Percentiles rank a stretch among this genome's conserved stretches.
These are phyloP conservation scores for Leptinotarsa haldemani DNA, from an alignment of 2,888 invertebrate genomes.

Conservation along the genomic window DNA sequence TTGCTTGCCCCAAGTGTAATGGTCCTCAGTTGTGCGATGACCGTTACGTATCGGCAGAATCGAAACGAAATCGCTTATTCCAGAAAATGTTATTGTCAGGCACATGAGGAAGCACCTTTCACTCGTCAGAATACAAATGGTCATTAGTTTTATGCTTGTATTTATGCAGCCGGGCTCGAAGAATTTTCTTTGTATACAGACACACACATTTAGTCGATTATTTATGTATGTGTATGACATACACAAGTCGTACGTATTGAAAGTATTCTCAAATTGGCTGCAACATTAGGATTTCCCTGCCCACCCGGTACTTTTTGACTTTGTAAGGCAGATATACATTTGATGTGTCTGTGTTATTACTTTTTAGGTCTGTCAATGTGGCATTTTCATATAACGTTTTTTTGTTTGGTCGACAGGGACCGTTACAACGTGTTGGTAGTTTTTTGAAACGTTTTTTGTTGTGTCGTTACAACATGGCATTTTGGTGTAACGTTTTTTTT, in stretches of 20 bases:
- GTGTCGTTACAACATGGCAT: too few species aligned
- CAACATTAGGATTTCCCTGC: too few species aligned
- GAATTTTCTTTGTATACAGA: background rate
- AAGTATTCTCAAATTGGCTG: too few species aligned
- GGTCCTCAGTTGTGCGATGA: conserved; percentile 20
- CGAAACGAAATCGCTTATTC: conserved; percentile 17
- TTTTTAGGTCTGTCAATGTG: too few species aligned
- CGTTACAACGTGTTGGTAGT: too few species aligned
- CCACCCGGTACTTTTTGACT: too few species aligned
- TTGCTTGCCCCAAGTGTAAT: conserved; percentile 1
- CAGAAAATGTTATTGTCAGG: background rate
- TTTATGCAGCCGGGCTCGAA: background rate
- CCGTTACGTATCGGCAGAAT: conserved; percentile 11
- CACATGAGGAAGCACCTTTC: background rate
- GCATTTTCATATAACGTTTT: too few species aligned
- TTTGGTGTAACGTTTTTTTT: too few species aligned
- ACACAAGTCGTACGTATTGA: background rate
- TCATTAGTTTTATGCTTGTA: background rate
- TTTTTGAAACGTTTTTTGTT: too few species aligned
- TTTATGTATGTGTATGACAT: background rate
- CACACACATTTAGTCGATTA: background rate
- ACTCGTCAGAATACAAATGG: background rate
- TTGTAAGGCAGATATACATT: too few species aligned
- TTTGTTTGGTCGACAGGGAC: too few species aligned
- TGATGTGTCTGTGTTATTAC: too few species aligned